phyloP scores from a whole-genome alignment of 2,888 invertebrate species.

The Steinernema hermaphroditum region DNA sequence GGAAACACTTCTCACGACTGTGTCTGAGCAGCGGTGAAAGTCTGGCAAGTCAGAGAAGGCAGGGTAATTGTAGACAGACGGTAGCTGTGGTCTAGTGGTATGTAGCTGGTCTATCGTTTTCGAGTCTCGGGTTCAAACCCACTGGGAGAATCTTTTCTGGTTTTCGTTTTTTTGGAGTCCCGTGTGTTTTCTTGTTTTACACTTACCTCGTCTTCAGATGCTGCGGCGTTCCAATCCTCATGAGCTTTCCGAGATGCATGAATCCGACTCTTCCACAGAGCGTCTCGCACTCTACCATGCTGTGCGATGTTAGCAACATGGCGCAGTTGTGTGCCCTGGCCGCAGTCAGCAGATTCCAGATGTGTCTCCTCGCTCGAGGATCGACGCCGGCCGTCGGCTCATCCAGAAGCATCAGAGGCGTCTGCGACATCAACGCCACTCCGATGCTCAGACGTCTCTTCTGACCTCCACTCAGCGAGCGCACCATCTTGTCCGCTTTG shows the following conservation, averaged over 20 bases:
- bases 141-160: no score
- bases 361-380: conserved; percentile 41
- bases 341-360: conserved; percentile 45
- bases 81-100: no score
- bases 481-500: conserved; percentile 54
- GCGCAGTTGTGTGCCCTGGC: conserved; percentile 50
- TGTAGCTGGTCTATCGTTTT: no score
- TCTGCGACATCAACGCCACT: conserved; percentile 41
- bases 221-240: conserved; percentile 47
- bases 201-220: conserved; percentile 46
- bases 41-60: no score
- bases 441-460: conserved; percentile 50
- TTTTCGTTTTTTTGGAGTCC: no score
- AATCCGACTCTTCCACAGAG: conserved; percentile 47
- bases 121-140: no score
- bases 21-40: no score
- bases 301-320: conserved; percentile 58
- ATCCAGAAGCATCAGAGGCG: conserved; percentile 46
- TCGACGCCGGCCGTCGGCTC: conserved; percentile 52
- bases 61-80: no score
- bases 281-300: conserved; percentile 55
- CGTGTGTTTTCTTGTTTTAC: no score
- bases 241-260: conserved; percentile 43
- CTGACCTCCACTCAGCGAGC: conserved; percentile 46
- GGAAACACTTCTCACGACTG: no score